Evolutionary conservation across 2,797 vertebrate genomes (phyloP), one percentile per base, ranked within the genome.

Genomic region (Hyperoplus lanceolatus): DNA sequence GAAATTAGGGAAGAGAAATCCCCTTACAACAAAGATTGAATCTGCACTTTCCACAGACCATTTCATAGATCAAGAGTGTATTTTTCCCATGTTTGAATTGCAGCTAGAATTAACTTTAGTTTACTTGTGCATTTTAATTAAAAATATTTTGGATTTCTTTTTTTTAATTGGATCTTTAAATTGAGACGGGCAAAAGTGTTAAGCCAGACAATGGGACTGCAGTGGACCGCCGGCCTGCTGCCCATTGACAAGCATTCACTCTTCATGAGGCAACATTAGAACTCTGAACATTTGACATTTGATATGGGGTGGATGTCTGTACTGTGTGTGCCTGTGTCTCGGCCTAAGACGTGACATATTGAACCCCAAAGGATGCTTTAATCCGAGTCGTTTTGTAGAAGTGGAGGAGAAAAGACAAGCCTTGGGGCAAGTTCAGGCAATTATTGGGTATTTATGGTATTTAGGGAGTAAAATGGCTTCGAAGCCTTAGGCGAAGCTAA

Each of bases 381-480:
- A 70, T 73, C 46, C 29, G 13, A 43, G 18, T 45, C 6, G 3
- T 46, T 41, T 61, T 61, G 49, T n/a, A 6, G 39, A 8, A 43
- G 63, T 13, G 41, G 51, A 68, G 50, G 41, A 70, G 59, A 21
- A 43, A 8, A 67, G 48, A 56, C 41, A 29, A 66, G 63, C 60
- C 45, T 63, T 36, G 43, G 49, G 70, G 59, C 60, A 79, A 79
- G 51, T 66, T 53, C 38, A 73, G 49, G 56, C 59, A 77, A 83
- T 81, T 77, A 75, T 38, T 36, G 68, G 42, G 49, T 70, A 45
- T 79, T 80, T 74, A 59, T 51, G 54, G 61, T 60, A 58, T 72
- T 76, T 73, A 76, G 29, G 18, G 39, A 45, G 57, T 70, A n/a
- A 70, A 70, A 54, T 56, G 7, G 6, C 50, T 73, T 18, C 75